These are phyloP conservation scores for Serrognathus titanus DNA, from an alignment of 2,888 invertebrate genomes.

Conservation along the genomic window DNA sequence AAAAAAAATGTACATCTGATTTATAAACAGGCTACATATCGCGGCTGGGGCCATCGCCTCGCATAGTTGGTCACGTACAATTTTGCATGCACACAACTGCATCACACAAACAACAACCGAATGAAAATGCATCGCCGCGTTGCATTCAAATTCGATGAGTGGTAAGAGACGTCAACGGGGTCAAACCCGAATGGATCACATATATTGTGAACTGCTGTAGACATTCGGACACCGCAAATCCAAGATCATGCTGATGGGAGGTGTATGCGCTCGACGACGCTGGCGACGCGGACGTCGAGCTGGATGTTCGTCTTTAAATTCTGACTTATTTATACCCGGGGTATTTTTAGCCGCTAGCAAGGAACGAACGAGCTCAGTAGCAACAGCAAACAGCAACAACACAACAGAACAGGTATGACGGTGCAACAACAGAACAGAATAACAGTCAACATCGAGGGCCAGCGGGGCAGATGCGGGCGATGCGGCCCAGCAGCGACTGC, in stretches of 20 bases:
- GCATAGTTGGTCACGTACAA: slow-evolving; percentile 36
- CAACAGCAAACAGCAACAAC: slow-evolving; percentile 39
- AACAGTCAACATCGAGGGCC: slow-evolving; percentile 37
- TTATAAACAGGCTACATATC: slow-evolving; percentile 19
- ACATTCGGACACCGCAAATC: not conserved
- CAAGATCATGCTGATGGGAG: not conserved
- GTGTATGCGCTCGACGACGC: not conserved
- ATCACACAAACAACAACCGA: slow-evolving; percentile 40
- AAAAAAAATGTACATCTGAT: not conserved
- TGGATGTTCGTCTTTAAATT: slow-evolving; percentile 37
- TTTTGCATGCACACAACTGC: slow-evolving; percentile 42
- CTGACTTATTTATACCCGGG: slow-evolving; percentile 42
- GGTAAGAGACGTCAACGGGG: not conserved
- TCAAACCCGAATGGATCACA: not conserved
- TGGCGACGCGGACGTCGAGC: slow-evolving; percentile 8
- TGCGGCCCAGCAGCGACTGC: slow-evolving; percentile 22
- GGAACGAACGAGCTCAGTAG: slow-evolving; percentile 37
- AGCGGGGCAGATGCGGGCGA: slow-evolving; percentile 8
- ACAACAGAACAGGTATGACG: slow-evolving; percentile 41
- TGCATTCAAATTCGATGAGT: slow-evolving; percentile 24
- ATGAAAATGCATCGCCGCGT: slow-evolving; percentile 34
- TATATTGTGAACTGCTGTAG: not conserved
- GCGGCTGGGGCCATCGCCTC: slow-evolving; percentile 29
- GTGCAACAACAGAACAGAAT: slow-evolving; percentile 35
- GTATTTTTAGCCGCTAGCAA: slow-evolving; percentile 47